A percentile compares a stretch with the other conserved stretches of the same genome.
These are phyloP conservation scores for Tachysurus vachellii DNA, from an alignment of 2,113 vertebrate genomes.

Conservation along the genomic window DNA sequence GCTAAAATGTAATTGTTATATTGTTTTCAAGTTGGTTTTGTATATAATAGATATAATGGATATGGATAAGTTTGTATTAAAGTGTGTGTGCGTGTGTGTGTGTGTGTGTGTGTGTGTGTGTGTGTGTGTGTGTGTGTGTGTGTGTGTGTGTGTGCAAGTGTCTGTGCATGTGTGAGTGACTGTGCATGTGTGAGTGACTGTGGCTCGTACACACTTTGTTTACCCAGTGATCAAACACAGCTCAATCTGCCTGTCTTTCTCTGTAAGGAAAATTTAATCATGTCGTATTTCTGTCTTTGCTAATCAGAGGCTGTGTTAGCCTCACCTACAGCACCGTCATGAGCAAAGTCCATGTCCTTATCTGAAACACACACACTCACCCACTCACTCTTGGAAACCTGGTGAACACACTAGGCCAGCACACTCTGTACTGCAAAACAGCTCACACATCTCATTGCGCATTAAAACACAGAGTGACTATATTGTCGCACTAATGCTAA, in stretches of 20 bases:
- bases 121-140: constrained; percentile 3
- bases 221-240: constrained; percentile 52
- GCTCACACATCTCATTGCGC: background rate
- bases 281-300: constrained; percentile 56
- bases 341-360: constrained; percentile 75
- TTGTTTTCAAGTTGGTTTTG: background rate
- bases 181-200: background rate
- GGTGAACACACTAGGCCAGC: background rate
- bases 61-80: background rate
- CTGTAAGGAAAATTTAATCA: constrained; percentile 69
- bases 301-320: constrained; percentile 71
- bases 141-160: background rate
- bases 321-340: constrained; percentile 64
- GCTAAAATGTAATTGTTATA: background rate
- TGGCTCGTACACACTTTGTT: constrained; percentile 34
- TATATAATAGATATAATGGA: background rate
- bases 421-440: background rate
- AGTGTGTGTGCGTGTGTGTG: constrained; percentile 1
- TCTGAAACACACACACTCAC: constrained; percentile 49
- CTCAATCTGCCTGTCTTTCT: constrained; percentile 53
- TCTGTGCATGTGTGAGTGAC: background rate
- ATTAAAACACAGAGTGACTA: background rate
- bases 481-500: background rate
- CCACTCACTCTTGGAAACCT: constrained; percentile 4
- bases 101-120: background rate